Base-by-base conservation (phyloP, 1,140 invertebrate genomes). In the Conus betulinus region DNA sequence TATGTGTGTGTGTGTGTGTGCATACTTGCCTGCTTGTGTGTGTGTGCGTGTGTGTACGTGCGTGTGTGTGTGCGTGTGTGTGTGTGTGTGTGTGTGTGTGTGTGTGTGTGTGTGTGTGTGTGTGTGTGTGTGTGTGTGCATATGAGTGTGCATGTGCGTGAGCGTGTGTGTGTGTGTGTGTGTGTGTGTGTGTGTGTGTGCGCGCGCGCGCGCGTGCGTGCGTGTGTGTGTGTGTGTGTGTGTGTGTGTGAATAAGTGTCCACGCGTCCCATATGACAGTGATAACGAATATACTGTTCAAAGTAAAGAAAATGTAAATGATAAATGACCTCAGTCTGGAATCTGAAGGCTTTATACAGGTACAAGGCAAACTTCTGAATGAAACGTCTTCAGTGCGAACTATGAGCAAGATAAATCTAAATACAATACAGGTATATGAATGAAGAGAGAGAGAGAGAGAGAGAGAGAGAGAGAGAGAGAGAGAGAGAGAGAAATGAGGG, bases 81-180 rank as follows among this genome's bases (percentile, higher is more conserved):
- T 6, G 1, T n/a, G 20, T 76, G 0, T 76, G 20, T 76, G 20
- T 76, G 20, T 76, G 20, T 76, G 20, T 76, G 20, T 76, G 20
- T 76, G 20, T 76, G 20, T 23, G 71, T 76, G 71, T 76, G 71
- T 76, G 71, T 76, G 71, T 76, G 71, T 76, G 71, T 76, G 71
- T 76, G 71, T 76, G 71, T 76, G 71, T 76, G 71, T 76, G 71
- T 76, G 71, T 76, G 71, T 76, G 71, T 76, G 71, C 6, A 5
- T 76, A n/a, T 76, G 3, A 20, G 71, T 76, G 71, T 76, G 71
- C 23, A 23, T n/a, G 71, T 76, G 71, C 23, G 39, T 39, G 39
- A 0, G 39, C 39, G 39, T 1, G 39, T 3, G 39, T 39, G 39
- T 39, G 39, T 39, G 39, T 39, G 39, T 39, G 39, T 39, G 39